phyloP scores from a whole-genome alignment of 37 sponge, comb jelly and placozoan genomes.

The Halisarca cf. caerulea region DNA sequence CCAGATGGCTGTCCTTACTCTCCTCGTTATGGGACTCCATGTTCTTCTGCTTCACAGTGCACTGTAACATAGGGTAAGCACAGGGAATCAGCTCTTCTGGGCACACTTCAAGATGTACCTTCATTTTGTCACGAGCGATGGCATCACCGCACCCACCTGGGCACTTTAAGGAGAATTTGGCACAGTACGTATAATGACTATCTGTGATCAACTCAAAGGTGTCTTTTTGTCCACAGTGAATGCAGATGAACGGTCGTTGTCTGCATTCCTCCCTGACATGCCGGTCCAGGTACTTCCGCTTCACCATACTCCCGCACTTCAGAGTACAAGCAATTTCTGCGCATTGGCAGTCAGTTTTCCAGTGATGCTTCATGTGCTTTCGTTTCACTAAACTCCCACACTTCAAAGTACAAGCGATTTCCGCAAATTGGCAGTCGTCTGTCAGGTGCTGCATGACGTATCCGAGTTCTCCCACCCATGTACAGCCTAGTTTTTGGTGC shows the following conservation, averaged over 20 bases:
- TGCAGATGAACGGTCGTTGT: background rate
- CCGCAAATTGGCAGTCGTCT: background rate
- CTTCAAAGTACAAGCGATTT: background rate
- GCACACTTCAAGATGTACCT: constrained; percentile 8
- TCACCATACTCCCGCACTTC: background rate
- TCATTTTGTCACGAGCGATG: constrained; percentile 27
- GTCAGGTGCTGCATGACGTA: background rate
- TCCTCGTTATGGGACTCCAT: background rate
- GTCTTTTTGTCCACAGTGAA: background rate
- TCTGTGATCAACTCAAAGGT: background rate
- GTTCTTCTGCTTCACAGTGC: constrained; percentile 11
- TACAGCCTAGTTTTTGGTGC: constrained; percentile 22
- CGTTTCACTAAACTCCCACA: background rate
- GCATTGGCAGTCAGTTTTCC: background rate
- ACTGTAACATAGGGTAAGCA: constrained; percentile 46
- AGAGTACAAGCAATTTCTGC: background rate
- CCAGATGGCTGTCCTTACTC: background rate
- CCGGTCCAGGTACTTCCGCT: background rate
- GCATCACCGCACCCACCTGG: constrained; percentile 22
- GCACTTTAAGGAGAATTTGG: constrained; percentile 29
- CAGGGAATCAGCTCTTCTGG: constrained; percentile 32
- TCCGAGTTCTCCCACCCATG: constrained; percentile 34
- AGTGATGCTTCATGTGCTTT: background rate
- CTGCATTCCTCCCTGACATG: background rate
- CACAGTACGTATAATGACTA: constrained; percentile 4